Percentiles rank a stretch among this genome's conserved stretches.
Conservation (phyloP, 2,797 vertebrate genomes). For the Liasis olivaceus region DNA sequence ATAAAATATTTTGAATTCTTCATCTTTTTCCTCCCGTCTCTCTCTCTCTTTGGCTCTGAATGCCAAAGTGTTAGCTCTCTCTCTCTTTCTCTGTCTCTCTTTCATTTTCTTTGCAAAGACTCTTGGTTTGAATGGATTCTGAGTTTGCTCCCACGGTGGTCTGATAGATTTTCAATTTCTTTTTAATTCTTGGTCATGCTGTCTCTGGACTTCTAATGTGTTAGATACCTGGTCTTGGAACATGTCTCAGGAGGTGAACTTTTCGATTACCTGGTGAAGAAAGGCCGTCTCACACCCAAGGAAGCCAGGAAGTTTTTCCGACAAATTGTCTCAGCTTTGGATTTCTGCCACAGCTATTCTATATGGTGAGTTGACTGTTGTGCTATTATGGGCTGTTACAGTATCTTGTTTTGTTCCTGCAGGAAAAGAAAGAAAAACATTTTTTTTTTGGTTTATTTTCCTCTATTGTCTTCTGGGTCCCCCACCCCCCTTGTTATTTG, state of each 20-base stretch:
- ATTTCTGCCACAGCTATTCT: conserved; percentile 94
- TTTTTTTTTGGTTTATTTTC: not conserved
- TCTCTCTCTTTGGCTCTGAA: not conserved
- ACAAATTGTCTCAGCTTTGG: conserved; percentile 92
- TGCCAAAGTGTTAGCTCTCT: not conserved
- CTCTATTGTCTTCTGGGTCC: not conserved
- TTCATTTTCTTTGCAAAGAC: not conserved
- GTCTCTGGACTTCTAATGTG: conserved; percentile 2
- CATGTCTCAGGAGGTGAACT: conserved; percentile 94
- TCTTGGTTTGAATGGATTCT: not conserved
- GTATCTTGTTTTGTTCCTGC: not conserved
- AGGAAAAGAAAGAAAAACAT: not conserved
- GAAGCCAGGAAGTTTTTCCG: conserved; percentile 94
- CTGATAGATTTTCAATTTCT: not conserved
- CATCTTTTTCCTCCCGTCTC: not conserved
- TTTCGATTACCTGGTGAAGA: conserved; percentile 93
- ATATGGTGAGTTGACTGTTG: conserved; percentile 81
- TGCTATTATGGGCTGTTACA: not conserved
- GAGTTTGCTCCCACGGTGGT: not conserved
- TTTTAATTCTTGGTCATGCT: conserved; percentile 17
- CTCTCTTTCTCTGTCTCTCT: not conserved
- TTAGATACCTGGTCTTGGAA: conserved; percentile 90
- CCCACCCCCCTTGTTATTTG: not conserved
- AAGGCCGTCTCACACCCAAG: conserved; percentile 90
- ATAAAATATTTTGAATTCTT: not conserved